A percentile compares a stretch with the other conserved stretches of the same genome.
These are phyloP conservation scores for Pteropus rufus DNA, from an alignment of 2,797 vertebrate genomes.

Conservation along the genomic window DNA sequence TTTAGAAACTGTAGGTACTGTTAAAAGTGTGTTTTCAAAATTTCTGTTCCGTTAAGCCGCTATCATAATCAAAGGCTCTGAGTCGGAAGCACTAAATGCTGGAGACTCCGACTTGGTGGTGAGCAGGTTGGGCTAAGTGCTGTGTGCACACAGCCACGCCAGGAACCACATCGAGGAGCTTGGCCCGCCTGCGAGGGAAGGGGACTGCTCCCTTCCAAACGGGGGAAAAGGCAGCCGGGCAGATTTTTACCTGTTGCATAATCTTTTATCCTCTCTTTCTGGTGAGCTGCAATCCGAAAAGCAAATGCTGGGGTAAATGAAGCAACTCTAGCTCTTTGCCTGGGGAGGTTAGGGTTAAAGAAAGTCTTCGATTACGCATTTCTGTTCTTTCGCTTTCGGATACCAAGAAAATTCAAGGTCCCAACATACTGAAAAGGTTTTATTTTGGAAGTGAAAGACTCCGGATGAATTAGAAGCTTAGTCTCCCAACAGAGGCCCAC, in stretches of 20 bases:
- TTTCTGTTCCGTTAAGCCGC: slow-evolving; percentile 17
- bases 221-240: slow-evolving; percentile 24
- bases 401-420: slow-evolving; percentile 27
- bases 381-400: background rate
- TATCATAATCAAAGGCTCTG: slow-evolving; percentile 5
- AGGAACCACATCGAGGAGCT: too few relatives aligned
- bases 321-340: slow-evolving; percentile 3
- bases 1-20: background rate
- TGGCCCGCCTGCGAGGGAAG: background rate
- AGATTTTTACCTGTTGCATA: slow-evolving; percentile 52
- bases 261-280: slow-evolving; percentile 36
- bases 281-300: slow-evolving; percentile 22
- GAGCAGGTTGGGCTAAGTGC: background rate
- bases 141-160: background rate
- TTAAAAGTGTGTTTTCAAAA: background rate
- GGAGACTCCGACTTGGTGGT: background rate
- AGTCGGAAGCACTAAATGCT: slow-evolving; percentile 10
- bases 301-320: slow-evolving; percentile 40
- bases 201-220: slow-evolving; percentile 26
- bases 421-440: background rate
- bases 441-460: slow-evolving; percentile 26
- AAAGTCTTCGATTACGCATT: background rate
- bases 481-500: background rate
- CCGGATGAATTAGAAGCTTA: background rate
- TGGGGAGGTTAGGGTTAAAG: background rate